phyloP scores from a whole-genome alignment of 2,113 vertebrate genomes.

The Notiomystis cincta region DNA sequence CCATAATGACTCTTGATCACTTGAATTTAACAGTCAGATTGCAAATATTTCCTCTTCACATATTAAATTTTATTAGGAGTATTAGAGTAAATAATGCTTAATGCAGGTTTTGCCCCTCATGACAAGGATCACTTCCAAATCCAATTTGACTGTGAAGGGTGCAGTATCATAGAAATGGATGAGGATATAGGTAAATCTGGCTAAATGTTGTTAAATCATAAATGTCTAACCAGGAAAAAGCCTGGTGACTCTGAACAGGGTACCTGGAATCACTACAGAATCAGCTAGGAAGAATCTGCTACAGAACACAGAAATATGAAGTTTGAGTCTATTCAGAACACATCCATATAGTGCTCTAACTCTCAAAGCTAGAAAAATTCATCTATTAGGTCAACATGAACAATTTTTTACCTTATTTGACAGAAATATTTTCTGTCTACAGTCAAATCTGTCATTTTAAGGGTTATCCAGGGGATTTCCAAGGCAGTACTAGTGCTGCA shows the following conservation, averaged over 20 bases:
- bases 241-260: not conserved
- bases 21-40: not conserved
- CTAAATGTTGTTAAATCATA: not conserved
- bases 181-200: not conserved
- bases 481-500: not conserved
- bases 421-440: not conserved
- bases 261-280: not conserved
- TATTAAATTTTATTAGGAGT: not conserved
- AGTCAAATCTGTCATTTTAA: not conserved
- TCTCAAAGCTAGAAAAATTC: not conserved
- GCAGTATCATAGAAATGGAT: not conserved
- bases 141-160: not conserved
- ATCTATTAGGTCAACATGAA: not conserved
- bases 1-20: not conserved
- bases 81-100: not conserved
- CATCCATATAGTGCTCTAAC: not conserved
- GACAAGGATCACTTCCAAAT: not conserved
- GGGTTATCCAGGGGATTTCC: not conserved
- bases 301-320: fast-evolving
- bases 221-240: not conserved
- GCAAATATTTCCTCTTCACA: not conserved
- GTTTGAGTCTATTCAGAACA: not conserved
- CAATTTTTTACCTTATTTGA: not conserved
- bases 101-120: not conserved
- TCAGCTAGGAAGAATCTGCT: not conserved